These are phyloP conservation scores for Rousettus leschenaultii DNA, from an alignment of 2,113 vertebrate genomes.

Conservation along the genomic window DNA sequence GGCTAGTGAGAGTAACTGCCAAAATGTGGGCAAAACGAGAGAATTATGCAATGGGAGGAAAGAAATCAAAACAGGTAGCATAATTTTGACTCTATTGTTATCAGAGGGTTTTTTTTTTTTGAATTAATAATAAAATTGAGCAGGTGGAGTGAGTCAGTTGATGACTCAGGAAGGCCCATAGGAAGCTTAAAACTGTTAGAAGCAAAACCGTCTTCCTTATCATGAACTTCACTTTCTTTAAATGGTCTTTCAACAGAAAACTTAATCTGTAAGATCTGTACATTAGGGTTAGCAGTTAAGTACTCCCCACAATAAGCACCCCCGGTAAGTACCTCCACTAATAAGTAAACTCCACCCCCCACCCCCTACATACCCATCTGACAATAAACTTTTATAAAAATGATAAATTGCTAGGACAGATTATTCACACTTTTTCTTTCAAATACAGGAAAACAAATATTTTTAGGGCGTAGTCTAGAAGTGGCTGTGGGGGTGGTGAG, in stretches of 20 bases:
- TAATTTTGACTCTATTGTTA: constrained; percentile 15
- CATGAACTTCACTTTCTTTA: constrained; percentile 42
- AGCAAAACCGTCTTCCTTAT: constrained; percentile 4
- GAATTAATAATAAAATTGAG: constrained; percentile 59
- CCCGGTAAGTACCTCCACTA: too few relatives aligned
- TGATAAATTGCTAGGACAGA: neutral
- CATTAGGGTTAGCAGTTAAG: neutral
- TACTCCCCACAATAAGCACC: too few relatives aligned
- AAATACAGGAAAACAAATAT: neutral
- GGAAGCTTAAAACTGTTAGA: constrained; percentile 59
- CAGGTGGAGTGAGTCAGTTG: constrained; percentile 71
- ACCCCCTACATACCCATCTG: neutral
- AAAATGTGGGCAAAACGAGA: constrained; percentile 51
- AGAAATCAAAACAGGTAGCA: constrained; percentile 32
- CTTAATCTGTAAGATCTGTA: neutral
- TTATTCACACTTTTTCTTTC: neutral
- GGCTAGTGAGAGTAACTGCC: constrained; percentile 55
- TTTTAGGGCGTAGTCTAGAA: neutral
- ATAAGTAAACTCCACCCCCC: neutral
- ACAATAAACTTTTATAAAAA: neutral
- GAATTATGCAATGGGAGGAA: constrained; percentile 51
- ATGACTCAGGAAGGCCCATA: constrained; percentile 75
- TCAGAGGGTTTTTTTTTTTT: neutral
- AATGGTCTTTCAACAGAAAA: constrained; percentile 30
- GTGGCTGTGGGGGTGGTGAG: too few relatives aligned